A percentile compares a stretch with the other conserved stretches of the same genome.
Evolutionary conservation across 1,140 invertebrate species (phyloP).

Genomic region (Globodera ellingtonae): DNA sequence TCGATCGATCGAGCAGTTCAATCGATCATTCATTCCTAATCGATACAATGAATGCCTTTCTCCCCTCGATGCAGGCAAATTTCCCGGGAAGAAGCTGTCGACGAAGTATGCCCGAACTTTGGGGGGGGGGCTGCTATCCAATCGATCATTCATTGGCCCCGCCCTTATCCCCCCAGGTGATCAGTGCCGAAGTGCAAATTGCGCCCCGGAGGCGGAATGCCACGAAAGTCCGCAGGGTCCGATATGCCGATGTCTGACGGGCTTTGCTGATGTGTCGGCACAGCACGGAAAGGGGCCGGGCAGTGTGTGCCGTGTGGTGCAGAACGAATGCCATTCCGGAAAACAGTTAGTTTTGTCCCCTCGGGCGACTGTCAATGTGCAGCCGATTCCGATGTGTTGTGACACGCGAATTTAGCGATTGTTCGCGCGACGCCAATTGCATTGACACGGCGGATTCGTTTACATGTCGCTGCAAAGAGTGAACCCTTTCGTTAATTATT

Average conservation of each 20-base stretch:
- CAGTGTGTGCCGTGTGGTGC: constrained; percentile 54
- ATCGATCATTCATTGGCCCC: background rate
- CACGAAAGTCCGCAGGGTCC: constrained; percentile 54
- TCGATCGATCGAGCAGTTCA: background rate
- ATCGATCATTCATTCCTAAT: background rate
- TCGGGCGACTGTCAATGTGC: too few relatives aligned
- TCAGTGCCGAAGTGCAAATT: constrained; percentile 55
- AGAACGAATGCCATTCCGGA: constrained; percentile 59
- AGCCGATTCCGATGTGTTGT: background rate
- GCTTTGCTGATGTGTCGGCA: constrained; percentile 56
- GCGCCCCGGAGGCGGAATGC: constrained; percentile 64
- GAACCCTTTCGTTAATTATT: background rate
- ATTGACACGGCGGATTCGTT: constrained; percentile 65
- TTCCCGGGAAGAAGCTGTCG: constrained; percentile 56
- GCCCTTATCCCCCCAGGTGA: constrained; percentile 17
- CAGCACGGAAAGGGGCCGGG: constrained; percentile 60
- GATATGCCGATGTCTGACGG: constrained; percentile 56
- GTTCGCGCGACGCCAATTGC: constrained; percentile 64
- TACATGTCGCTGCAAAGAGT: constrained; percentile 65
- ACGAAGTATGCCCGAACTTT: constrained; percentile 41
- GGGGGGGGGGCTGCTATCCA: background rate
- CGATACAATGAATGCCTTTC: background rate
- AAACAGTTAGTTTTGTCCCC: constrained; percentile 20
- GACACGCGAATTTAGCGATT: constrained; percentile 54
- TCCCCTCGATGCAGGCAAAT: constrained; percentile 11